Evolutionary conservation across 2,888 invertebrate genomes (phyloP).

Genomic region (Coremacera marginata): DNA sequence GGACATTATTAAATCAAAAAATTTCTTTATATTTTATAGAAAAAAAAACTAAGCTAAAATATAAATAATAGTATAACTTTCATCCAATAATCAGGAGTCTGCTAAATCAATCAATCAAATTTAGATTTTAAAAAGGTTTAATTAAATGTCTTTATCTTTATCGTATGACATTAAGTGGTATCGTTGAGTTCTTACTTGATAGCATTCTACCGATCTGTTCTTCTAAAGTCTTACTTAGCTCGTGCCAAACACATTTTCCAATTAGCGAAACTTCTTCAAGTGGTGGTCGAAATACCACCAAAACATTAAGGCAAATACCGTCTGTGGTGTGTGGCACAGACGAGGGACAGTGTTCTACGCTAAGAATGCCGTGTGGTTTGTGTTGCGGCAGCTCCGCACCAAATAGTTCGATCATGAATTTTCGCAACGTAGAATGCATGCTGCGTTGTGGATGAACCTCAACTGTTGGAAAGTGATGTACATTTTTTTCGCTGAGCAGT

Average conservation of each 20-base stretch:
- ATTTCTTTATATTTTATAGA: no score
- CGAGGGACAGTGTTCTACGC: slow-evolving; percentile 78
- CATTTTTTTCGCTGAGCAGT: slow-evolving; percentile 86
- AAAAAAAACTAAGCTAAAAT: no score
- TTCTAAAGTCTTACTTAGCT: slow-evolving; percentile 79
- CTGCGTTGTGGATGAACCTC: slow-evolving; percentile 90
- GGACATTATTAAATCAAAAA: no score
- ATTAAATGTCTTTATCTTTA: slow-evolving; percentile 46
- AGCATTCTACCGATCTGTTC: slow-evolving; percentile 76
- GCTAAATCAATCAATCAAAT: no score
- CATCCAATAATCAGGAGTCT: no score
- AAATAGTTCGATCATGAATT: slow-evolving; percentile 93
- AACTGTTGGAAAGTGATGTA: slow-evolving; percentile 87
- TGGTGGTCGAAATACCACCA: slow-evolving; percentile 86
- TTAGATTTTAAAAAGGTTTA: not conserved
- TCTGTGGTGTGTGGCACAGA: slow-evolving; percentile 72
- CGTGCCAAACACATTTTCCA: slow-evolving; percentile 92
- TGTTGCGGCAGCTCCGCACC: slow-evolving; percentile 88
- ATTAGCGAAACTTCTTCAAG: slow-evolving; percentile 88
- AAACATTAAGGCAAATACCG: slow-evolving; percentile 84
- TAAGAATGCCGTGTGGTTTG: slow-evolving; percentile 81
- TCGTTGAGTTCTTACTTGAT: slow-evolving; percentile 80
- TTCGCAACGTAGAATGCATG: slow-evolving; percentile 86
- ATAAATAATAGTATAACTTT: no score
- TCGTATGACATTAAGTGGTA: slow-evolving; percentile 86